Conservation (phyloP, 1,140 invertebrate species). For the Alviniconcha marisindica region DNA sequence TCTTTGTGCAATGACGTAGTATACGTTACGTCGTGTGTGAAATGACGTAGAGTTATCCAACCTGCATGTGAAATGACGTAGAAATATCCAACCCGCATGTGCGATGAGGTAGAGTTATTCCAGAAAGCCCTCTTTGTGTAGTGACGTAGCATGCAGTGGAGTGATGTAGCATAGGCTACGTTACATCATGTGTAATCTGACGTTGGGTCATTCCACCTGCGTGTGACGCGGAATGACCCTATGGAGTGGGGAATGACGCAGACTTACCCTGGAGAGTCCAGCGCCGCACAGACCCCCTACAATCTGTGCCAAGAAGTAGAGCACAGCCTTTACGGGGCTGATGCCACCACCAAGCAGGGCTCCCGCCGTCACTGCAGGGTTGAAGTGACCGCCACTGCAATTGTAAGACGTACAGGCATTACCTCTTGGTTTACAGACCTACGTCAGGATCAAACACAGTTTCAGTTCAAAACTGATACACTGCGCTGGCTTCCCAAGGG, state of each 20-base stretch:
- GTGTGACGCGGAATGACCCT: background rate
- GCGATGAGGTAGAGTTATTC: too few species aligned
- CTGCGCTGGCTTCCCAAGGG: background rate
- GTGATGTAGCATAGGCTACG: background rate
- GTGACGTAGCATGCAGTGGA: background rate
- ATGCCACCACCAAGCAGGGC: constrained; percentile 67
- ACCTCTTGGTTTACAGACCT: background rate
- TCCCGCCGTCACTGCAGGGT: constrained; percentile 74
- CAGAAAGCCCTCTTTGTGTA: background rate
- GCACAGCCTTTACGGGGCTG: constrained; percentile 48
- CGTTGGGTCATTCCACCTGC: background rate
- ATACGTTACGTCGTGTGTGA: too few species aligned
- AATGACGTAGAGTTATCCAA: too few species aligned
- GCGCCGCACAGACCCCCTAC: constrained; percentile 71
- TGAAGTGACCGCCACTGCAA: constrained; percentile 75
- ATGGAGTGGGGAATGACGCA: background rate
- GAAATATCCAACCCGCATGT: too few species aligned
- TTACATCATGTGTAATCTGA: background rate
- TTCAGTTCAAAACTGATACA: background rate
- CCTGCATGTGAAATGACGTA: too few species aligned
- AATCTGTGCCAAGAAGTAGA: constrained; percentile 70
- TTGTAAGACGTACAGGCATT: background rate
- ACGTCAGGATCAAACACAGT: background rate
- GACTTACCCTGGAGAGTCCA: constrained; percentile 63
- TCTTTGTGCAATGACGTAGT: too few species aligned